Conservation (phyloP, 2,113 vertebrate species). For the Pluvialis apricaria region DNA sequence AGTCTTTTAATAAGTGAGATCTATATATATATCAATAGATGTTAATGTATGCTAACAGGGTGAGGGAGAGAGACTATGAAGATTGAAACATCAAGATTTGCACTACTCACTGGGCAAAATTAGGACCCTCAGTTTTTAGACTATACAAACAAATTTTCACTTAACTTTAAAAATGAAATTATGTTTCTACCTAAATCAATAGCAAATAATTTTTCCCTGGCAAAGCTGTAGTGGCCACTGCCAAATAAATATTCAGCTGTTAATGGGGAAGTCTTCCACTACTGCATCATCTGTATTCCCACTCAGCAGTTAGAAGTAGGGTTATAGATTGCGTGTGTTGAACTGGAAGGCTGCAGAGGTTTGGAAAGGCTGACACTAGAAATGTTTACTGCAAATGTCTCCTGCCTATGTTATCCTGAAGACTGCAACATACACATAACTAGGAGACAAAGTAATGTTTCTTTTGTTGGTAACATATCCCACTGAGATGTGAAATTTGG, state of each 20-base stretch:
- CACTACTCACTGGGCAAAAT: neutral
- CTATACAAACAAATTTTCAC: neutral
- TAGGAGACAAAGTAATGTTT: neutral
- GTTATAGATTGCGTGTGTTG: rapidly evolving
- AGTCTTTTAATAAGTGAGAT: neutral
- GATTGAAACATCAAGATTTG: neutral
- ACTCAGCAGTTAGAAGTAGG: neutral
- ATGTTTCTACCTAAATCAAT: neutral
- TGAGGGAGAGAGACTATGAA: neutral
- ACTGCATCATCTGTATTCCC: neutral
- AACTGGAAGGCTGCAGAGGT: neutral
- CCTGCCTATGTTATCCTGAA: neutral
- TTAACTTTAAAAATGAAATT: neutral
- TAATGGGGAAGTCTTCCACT: neutral
- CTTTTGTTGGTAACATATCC: neutral
- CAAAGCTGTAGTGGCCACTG: neutral
- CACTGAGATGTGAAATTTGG: neutral
- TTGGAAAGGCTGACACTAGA: neutral
- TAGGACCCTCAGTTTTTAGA: neutral
- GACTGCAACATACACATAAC: neutral
- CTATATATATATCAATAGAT: neutral
- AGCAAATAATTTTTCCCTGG: neutral
- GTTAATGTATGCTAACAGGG: neutral
- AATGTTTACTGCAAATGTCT: neutral
- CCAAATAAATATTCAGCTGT: neutral